Evolutionary conservation across 2,888 invertebrate genomes (phyloP).

Genomic region (Harpalus rubripes): DNA sequence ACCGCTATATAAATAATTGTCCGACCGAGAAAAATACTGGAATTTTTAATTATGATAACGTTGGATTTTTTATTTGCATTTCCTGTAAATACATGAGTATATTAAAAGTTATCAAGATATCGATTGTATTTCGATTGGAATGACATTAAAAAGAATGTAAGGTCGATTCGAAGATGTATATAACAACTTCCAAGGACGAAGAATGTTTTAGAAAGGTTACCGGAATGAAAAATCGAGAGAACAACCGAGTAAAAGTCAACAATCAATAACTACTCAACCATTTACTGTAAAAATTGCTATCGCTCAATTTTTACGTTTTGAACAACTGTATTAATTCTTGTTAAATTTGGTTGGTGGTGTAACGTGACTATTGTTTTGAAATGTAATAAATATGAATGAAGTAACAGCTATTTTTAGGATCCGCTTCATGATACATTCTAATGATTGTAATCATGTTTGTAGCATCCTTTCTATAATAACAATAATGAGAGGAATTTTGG

Average conservation of each 20-base stretch:
- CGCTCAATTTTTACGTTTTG: not conserved
- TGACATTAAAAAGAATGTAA: conserved; percentile 46
- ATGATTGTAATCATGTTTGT: conserved; percentile 2
- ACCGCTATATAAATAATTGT: conserved; percentile 33
- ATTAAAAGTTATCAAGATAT: not conserved
- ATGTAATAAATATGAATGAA: conserved; percentile 29
- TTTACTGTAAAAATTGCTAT: conserved; percentile 1
- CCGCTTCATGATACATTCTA: conserved; percentile 36
- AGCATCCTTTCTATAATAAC: conserved; percentile 31
- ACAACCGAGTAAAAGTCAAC: conserved; percentile 8
- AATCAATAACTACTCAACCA: conserved; percentile 14
- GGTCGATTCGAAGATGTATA: conserved; percentile 43
- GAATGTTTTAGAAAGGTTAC: conserved; percentile 44
- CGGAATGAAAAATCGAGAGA: conserved; percentile 29
- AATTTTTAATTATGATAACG: conserved; percentile 11
- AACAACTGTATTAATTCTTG: not conserved
- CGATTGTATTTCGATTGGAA: conserved; percentile 10
- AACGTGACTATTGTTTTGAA: conserved; percentile 38
- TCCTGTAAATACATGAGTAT: conserved; percentile 8
- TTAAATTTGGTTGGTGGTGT: conserved; percentile 4
- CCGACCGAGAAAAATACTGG: not conserved
- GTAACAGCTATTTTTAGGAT: conserved; percentile 30
- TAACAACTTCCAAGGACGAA: conserved; percentile 34
- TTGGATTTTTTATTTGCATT: conserved; percentile 11
- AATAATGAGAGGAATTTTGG: conserved; percentile 15